These are phyloP conservation scores for Hirtodrosophila histrioides DNA, from an alignment of 2,888 invertebrate genomes.

Conservation along the genomic window DNA sequence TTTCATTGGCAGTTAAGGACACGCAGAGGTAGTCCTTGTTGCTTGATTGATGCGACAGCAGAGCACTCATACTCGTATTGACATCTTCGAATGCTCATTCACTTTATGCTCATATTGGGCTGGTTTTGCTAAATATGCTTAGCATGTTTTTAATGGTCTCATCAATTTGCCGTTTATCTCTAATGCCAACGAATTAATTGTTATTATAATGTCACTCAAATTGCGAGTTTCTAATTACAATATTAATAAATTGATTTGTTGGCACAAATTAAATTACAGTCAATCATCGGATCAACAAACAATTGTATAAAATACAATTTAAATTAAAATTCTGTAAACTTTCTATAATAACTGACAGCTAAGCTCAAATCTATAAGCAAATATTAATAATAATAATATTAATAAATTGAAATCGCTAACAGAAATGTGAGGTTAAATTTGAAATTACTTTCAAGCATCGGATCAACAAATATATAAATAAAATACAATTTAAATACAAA, in stretches of 20 bases:
- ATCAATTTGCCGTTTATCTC: constrained; percentile 1
- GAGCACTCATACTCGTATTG: background rate
- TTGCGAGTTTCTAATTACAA: too few relatives aligned
- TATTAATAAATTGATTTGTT: too few relatives aligned
- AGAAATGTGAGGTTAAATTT: too few relatives aligned
- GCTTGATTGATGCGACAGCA: constrained; percentile 20
- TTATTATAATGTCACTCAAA: too few relatives aligned
- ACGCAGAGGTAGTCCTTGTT: constrained; percentile 6
- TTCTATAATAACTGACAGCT: background rate
- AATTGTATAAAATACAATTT: background rate
- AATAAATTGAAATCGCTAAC: too few relatives aligned
- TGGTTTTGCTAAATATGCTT: constrained; percentile 7
- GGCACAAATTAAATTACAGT: too few relatives aligned
- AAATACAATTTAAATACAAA: too few relatives aligned
- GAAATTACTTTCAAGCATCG: too few relatives aligned
- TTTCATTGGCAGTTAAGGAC: constrained; percentile 23
- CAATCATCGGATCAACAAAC: background rate
- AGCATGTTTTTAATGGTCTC: constrained; percentile 10
- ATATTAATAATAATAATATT: too few relatives aligned
- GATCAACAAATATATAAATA: too few relatives aligned
- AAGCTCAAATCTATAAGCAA: too few relatives aligned
- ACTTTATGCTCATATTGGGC: background rate
- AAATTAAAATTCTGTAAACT: background rate
- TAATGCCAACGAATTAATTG: too few relatives aligned
- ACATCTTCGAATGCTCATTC: background rate